Conservation (phyloP, 2,113 vertebrate genomes). For the Bucco capensis region DNA sequence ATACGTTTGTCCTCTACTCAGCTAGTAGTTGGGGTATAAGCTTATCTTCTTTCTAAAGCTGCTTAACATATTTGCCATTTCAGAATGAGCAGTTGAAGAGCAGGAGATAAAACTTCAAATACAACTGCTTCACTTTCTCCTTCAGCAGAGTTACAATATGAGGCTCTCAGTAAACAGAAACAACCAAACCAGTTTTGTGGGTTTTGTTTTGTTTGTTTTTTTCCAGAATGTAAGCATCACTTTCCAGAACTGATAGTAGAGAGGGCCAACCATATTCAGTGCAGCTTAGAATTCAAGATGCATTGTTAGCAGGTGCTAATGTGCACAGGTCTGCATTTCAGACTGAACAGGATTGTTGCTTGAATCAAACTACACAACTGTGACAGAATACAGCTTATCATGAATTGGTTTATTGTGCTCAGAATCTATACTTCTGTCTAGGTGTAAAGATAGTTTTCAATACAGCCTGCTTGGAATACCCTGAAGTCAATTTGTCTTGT, state of each 20-base stretch:
- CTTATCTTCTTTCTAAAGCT: conserved; percentile 30
- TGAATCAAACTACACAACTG: neutral
- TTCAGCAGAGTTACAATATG: neutral
- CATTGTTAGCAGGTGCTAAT: neutral
- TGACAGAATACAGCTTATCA: neutral
- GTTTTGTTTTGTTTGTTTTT: neutral
- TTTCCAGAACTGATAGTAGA: neutral
- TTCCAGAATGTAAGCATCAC: neutral
- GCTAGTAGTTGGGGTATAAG: neutral
- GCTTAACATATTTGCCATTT: conserved; percentile 21
- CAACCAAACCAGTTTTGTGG: neutral
- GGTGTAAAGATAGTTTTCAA: neutral
- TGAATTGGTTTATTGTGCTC: neutral
- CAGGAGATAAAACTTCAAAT: neutral
- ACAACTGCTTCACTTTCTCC: neutral
- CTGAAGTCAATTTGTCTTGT: neutral
- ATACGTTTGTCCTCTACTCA: neutral
- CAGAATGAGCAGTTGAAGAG: neutral
- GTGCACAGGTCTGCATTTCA: neutral
- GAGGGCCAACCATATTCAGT: neutral
- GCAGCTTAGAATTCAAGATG: neutral
- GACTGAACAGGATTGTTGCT: neutral
- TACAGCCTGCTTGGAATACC: neutral
- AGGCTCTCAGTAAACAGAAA: neutral
- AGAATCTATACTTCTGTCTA: neutral